phyloP scores from a whole-genome alignment of 2,113 vertebrate species.

The Gopherus evgoodei region DNA sequence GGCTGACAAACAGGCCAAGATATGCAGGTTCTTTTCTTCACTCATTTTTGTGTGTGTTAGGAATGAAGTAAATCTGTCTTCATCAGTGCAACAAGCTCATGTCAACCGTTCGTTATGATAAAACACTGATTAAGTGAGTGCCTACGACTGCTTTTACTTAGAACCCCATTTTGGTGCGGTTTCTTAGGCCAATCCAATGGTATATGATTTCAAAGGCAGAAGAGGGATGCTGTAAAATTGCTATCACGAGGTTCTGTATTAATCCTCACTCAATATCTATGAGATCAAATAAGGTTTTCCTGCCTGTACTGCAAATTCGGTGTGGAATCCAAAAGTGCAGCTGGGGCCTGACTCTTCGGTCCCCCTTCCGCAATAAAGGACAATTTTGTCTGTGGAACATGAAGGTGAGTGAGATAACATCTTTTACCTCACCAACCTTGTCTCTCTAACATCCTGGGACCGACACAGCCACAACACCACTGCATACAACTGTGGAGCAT shows the following conservation, averaged over 20 bases:
- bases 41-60: neutral
- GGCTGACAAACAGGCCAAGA: neutral
- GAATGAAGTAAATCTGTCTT: neutral
- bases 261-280: slow-evolving; percentile 17
- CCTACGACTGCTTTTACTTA: neutral
- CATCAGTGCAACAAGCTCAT: neutral
- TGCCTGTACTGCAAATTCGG: slow-evolving; percentile 26
- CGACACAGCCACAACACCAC: too few species aligned
- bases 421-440: too few species aligned
- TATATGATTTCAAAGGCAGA: slow-evolving; percentile 4
- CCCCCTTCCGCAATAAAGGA: neutral
- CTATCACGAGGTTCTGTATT: slow-evolving; percentile 24
- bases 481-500: too few species aligned
- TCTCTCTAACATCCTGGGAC: too few species aligned
- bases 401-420: neutral
- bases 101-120: neutral
- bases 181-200: slow-evolving; percentile 34
- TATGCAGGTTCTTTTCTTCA: neutral
- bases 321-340: slow-evolving; percentile 36
- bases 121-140: neutral
- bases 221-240: neutral
- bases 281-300: slow-evolving; percentile 33
- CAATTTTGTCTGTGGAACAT: neutral
- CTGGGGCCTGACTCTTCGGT: neutral
- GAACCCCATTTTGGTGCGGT: neutral